phyloP scores from a whole-genome alignment of 2,113 vertebrate species.

The Tragelaphus scriptus region DNA sequence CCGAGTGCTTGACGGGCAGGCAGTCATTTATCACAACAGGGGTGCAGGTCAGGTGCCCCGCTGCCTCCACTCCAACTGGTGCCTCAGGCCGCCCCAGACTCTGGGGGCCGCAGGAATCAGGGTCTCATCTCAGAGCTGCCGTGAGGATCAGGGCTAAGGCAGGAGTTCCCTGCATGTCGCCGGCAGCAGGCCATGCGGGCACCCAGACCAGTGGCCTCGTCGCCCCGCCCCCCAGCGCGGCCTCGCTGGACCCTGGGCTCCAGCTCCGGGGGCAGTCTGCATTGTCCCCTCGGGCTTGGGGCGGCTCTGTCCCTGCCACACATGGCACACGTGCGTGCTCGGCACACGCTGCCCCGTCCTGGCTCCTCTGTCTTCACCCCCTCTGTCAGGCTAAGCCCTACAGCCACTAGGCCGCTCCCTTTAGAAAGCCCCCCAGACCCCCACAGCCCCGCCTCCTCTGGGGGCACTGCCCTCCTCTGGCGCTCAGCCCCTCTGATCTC shows the following conservation, averaged over 20 bases:
- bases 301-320: not conserved
- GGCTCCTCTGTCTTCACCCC: not conserved
- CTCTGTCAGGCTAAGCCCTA: not conserved
- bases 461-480: not conserved
- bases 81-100: not conserved
- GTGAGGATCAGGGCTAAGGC: not conserved
- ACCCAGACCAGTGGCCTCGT: not conserved
- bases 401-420: not conserved
- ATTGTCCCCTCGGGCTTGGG: not conserved
- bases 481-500: too few relatives aligned
- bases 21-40: fast-evolving
- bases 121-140: not conserved
- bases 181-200: fast-evolving
- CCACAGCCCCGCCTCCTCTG: not conserved
- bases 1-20: not conserved
- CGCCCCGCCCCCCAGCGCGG: fast-evolving
- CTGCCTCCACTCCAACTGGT: not conserved
- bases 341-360: fast-evolving
- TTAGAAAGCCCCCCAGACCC: not conserved
- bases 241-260: too few relatives aligned
- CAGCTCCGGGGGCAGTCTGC: fast-evolving
- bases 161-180: not conserved
- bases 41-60: not conserved
- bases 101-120: fast-evolving
- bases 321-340: not conserved